Conservation (phyloP, 2,113 vertebrate species). For the Prinia subflava region DNA sequence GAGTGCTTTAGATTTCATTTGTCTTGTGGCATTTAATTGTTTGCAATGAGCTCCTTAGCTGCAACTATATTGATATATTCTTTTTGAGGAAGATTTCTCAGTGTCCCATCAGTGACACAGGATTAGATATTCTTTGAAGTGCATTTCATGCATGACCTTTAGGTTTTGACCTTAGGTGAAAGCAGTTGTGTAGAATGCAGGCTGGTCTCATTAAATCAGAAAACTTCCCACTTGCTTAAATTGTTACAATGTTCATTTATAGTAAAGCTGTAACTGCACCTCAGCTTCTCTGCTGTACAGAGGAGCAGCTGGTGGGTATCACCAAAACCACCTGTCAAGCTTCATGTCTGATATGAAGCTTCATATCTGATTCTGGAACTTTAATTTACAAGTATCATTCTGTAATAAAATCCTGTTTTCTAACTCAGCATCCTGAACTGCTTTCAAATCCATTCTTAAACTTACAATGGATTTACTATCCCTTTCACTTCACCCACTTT, state of each 20-base stretch:
- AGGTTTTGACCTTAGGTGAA: not conserved
- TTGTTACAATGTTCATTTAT: not conserved
- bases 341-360: not conserved
- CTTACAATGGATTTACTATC: not conserved
- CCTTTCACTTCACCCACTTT: not conserved
- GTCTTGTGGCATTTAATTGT: not conserved
- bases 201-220: not conserved
- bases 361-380: not conserved
- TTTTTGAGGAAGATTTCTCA: not conserved
- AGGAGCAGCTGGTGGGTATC: not conserved
- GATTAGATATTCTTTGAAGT: not conserved
- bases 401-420: not conserved
- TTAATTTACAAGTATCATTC: not conserved
- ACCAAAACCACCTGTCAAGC: not conserved
- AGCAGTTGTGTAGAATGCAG: not conserved
- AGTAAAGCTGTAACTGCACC: not conserved
- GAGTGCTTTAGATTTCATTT: not conserved
- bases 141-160: not conserved
- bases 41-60: not conserved
- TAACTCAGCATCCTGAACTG: not conserved
- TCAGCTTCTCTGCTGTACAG: not conserved
- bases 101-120: not conserved
- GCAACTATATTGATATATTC: not conserved
- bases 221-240: not conserved
- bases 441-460: not conserved